Conservation (phyloP, 2,113 vertebrate genomes). For the Eubucco bourcierii region DNA sequence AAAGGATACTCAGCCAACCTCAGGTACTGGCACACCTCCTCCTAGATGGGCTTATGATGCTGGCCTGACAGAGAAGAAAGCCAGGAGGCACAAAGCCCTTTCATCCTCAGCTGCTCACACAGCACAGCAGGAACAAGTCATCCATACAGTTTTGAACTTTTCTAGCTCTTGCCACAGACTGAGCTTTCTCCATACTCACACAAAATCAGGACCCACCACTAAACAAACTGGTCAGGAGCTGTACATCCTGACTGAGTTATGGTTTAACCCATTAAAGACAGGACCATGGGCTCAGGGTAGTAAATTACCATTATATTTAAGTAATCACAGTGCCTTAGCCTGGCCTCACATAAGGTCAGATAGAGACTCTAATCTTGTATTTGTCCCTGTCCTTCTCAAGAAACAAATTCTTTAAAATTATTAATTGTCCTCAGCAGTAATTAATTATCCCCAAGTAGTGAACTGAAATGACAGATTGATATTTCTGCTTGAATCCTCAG, state of each 20-base stretch:
- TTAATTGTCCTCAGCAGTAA: conserved; percentile 48
- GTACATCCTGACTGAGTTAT: accelerated
- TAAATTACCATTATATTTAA: not conserved
- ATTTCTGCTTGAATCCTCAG: conserved; percentile 51
- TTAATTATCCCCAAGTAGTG: conserved; percentile 57
- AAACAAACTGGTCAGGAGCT: not conserved
- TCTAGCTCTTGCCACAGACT: not conserved
- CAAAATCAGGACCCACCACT: not conserved
- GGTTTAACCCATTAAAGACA: not conserved
- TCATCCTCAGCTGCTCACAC: not conserved
- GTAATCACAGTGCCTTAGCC: not conserved
- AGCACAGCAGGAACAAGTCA: not conserved
- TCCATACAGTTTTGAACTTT: not conserved
- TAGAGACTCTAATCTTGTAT: not conserved
- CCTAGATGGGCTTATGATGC: not conserved
- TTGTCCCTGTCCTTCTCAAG: not conserved
- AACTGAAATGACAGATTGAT: conserved; percentile 59
- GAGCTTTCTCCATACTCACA: not conserved
- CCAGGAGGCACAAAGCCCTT: not conserved
- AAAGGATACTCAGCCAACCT: not conserved
- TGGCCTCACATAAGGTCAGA: not conserved
- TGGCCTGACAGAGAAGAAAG: not conserved
- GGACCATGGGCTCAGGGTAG: not conserved
- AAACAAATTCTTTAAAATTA: conserved; percentile 1
- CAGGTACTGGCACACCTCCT: not conserved